phyloP scores from a whole-genome alignment of 2,797 vertebrate genomes.

The Huso huso region DNA sequence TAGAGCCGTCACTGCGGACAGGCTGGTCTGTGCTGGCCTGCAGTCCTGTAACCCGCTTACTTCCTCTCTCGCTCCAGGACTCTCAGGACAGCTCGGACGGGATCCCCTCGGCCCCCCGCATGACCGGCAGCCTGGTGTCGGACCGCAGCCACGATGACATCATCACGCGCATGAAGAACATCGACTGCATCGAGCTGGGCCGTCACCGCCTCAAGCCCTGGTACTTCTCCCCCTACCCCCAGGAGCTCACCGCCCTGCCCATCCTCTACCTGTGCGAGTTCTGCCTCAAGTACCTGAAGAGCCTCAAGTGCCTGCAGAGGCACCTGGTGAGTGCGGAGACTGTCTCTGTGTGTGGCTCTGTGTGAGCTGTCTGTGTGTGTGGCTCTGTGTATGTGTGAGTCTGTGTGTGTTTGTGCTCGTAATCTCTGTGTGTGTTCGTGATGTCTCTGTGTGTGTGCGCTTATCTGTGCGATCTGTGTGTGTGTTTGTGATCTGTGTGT shows the following conservation, averaged over 20 bases:
- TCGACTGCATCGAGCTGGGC: slow-evolving; percentile 90
- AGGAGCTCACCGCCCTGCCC: slow-evolving; percentile 83
- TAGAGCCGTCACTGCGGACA: neutral
- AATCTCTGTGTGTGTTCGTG: too few relatives aligned
- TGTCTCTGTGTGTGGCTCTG: too few relatives aligned
- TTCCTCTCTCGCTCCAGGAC: slow-evolving; percentile 56
- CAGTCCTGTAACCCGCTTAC: neutral
- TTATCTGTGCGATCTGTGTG: too few relatives aligned
- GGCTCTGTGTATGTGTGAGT: too few relatives aligned
- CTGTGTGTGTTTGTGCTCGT: too few relatives aligned
- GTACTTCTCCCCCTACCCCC: slow-evolving; percentile 95
- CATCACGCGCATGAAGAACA: slow-evolving; percentile 94
- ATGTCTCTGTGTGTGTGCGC: too few relatives aligned
- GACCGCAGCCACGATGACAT: slow-evolving; percentile 95
- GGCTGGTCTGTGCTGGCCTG: neutral
- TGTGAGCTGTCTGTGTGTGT: too few relatives aligned
- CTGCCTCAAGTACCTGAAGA: slow-evolving; percentile 94
- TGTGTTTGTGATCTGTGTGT: too few relatives aligned
- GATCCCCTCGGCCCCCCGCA: slow-evolving; percentile 80
- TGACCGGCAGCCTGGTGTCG: slow-evolving; percentile 90
- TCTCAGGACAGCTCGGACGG: slow-evolving; percentile 93
- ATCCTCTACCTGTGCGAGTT: slow-evolving; percentile 97
- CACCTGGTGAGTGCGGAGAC: slow-evolving; percentile 69
- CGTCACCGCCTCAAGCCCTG: slow-evolving; percentile 90
- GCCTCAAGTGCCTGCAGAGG: slow-evolving; percentile 92